Conservation (phyloP, 2,797 vertebrate species). For the Telmatherina bonti region DNA sequence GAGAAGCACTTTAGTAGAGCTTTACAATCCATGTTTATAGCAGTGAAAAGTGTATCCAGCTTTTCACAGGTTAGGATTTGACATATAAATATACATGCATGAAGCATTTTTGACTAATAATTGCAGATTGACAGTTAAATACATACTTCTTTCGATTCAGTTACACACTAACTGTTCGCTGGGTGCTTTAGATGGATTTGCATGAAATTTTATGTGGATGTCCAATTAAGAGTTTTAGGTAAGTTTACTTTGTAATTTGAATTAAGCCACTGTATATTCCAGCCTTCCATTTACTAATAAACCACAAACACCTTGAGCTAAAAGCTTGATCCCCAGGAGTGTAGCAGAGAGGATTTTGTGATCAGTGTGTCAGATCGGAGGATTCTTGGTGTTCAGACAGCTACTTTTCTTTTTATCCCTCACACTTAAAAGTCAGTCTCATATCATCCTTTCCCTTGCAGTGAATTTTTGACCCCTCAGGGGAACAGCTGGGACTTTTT, state of each 20-base stretch:
- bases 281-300: slow-evolving; percentile 60
- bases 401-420: slow-evolving; percentile 35
- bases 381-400: slow-evolving; percentile 24
- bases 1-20: not conserved
- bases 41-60: not conserved
- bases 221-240: slow-evolving; percentile 61
- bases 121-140: slow-evolving; percentile 56
- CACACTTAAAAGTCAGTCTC: slow-evolving; percentile 41
- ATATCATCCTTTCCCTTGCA: slow-evolving; percentile 23
- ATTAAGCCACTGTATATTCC: slow-evolving; percentile 62
- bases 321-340: slow-evolving; percentile 43
- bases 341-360: slow-evolving; percentile 41
- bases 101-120: slow-evolving; percentile 29
- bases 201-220: slow-evolving; percentile 58
- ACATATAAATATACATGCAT: not conserved
- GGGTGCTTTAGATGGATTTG: slow-evolving; percentile 59
- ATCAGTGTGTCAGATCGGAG: slow-evolving; percentile 62
- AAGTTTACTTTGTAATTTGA: slow-evolving; percentile 66
- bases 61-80: slow-evolving; percentile 25
- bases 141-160: slow-evolving; percentile 44
- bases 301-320: slow-evolving; percentile 63
- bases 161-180: slow-evolving; percentile 18
- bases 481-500: slow-evolving; percentile 36
- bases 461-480: slow-evolving; percentile 21
- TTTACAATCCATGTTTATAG: not conserved